Base-by-base conservation (phyloP, 2,888 invertebrate species). In the Lepidonotus clava region DNA sequence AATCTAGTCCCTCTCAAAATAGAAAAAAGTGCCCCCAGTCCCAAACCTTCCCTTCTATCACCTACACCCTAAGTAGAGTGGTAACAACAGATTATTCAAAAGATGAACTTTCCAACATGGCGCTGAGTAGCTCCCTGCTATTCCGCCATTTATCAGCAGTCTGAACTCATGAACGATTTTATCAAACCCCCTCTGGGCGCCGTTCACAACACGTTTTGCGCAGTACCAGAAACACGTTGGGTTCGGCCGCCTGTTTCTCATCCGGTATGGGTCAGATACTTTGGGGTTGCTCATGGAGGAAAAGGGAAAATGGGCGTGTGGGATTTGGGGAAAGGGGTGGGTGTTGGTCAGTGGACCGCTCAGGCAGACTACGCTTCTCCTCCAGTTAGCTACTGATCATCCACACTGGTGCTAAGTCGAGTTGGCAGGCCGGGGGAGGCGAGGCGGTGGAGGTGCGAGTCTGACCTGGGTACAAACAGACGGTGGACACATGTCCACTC, bases 381-480 rank as follows among this genome's bases (percentile, higher is more conserved):
- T 61, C 61, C 61, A 61, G 61, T 61, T 61, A 24, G 61, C 28
- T 38, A 71, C 36, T n/a, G 14, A 71, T 71, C 71, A 34, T 71
- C 21, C 36, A n/a, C 61, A n/a, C 28, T 24, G 28, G n/a, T n/a
- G 1, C 61, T 61, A 28, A 61, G 5, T 28, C 1, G 61, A n/a
- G 28, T 28, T 2, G 71, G 71, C 36, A 34, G n/a, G 36, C 36
- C 71, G 36, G 71, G 71, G 71, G 71, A 71, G 71, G 71, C 38
- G 14, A 38, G 71, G 36, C 8, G n/a, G 71, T 6, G 4, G 71
- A 71, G 71, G 71, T 71, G 71, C 71, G 71, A 71, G 71, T 14
- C 71, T n/a, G 71, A 71, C 71, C 71, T 38, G 71, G 71, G 71
- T 71, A 71, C 38, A 71, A 71, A 71, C 71, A 71, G 71, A 71